Evolutionary conservation across 2,113 vertebrate genomes (phyloP).

Genomic region (Chunga burmeisteri): DNA sequence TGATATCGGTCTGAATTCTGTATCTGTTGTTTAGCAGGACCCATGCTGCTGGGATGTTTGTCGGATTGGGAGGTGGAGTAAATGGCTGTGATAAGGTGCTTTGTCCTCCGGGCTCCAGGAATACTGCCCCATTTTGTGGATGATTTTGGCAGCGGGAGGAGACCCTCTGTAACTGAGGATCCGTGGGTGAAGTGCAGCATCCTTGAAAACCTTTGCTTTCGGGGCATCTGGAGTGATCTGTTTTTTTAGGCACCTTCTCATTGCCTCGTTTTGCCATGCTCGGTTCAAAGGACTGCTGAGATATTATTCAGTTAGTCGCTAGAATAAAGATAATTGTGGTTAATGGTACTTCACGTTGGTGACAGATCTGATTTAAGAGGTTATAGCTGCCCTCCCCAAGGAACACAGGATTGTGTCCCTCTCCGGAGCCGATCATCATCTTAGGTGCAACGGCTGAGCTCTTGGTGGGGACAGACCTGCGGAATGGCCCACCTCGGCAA

Average conservation of each 20-base stretch:
- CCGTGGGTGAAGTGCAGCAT: neutral
- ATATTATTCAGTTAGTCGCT: neutral
- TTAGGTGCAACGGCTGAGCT: neutral
- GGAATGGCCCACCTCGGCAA: neutral
- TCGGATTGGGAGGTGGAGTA: neutral
- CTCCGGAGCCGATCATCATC: neutral
- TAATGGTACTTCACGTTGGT: neutral
- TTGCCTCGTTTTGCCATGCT: accelerated
- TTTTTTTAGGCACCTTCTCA: neutral
- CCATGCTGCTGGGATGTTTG: accelerated
- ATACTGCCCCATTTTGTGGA: neutral
- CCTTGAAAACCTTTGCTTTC: neutral
- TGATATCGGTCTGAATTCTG: accelerated
- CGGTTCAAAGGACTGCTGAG: neutral
- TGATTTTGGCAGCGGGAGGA: neutral
- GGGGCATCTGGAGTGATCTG: neutral
- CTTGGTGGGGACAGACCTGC: neutral
- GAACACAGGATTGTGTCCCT: accelerated
- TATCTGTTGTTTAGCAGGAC: neutral
- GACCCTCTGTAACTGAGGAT: neutral
- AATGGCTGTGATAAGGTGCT: neutral
- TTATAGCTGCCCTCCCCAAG: neutral
- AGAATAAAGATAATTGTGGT: neutral
- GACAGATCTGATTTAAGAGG: neutral
- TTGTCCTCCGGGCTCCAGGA: neutral